These are phyloP conservation scores for Hirtodrosophila trivittata DNA, from an alignment of 2,888 invertebrate genomes.

Conservation along the genomic window DNA sequence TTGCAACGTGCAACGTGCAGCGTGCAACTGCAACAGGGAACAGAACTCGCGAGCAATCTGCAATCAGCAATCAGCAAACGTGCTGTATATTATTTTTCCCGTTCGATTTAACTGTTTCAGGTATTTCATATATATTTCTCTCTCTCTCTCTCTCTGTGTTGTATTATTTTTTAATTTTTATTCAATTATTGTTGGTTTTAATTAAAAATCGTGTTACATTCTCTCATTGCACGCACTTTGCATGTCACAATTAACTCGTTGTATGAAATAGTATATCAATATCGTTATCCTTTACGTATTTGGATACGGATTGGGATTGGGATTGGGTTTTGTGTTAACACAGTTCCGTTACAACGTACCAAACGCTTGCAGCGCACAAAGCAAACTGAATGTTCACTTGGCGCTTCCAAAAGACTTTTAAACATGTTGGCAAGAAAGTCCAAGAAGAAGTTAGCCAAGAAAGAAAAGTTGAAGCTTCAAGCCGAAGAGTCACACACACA, in stretches of 20 bases:
- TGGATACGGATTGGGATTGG: too few species aligned
- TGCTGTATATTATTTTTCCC: slow-evolving; percentile 16
- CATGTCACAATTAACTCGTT: slow-evolving; percentile 9
- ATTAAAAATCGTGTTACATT: slow-evolving; percentile 30
- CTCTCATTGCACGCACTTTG: slow-evolving; percentile 28
- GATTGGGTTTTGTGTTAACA: slow-evolving; percentile 28
- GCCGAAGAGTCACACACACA: slow-evolving; percentile 39
- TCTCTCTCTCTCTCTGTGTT: slow-evolving; percentile 10
- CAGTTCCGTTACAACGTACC: slow-evolving; percentile 72
- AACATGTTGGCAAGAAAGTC: slow-evolving; percentile 76
- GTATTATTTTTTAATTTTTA: slow-evolving; percentile 12
- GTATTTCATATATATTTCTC: slow-evolving; percentile 14
- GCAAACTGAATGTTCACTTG: slow-evolving; percentile 69
- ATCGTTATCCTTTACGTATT: slow-evolving; percentile 15
- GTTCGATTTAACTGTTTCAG: slow-evolving; percentile 32
- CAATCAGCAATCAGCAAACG: slow-evolving; percentile 23
- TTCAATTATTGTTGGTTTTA: slow-evolving; percentile 21
- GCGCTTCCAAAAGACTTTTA: slow-evolving; percentile 78
- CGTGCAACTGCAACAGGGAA: not conserved
- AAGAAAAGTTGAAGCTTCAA: slow-evolving; percentile 67
- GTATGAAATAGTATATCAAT: not conserved
- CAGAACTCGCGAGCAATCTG: slow-evolving; percentile 26
- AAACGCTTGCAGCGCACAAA: slow-evolving; percentile 73
- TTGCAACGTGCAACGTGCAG: not conserved
- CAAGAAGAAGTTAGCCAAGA: slow-evolving; percentile 71